These are phyloP conservation scores for Aleiodes sp. DNA, from an alignment of 1,140 invertebrate species.

Conservation along the genomic window DNA sequence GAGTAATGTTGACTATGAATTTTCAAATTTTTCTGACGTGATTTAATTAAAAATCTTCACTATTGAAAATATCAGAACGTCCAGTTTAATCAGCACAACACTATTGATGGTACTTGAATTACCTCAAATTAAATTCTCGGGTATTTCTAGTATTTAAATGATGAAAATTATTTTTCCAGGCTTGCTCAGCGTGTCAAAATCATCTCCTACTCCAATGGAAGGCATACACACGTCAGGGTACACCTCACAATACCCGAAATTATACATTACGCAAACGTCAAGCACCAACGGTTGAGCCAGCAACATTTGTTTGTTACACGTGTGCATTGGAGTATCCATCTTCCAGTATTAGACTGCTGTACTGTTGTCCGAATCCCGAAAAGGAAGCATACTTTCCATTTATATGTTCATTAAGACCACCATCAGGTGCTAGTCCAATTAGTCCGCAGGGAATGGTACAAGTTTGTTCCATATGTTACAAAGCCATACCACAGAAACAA, in stretches of 20 bases:
- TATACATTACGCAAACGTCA: conserved; percentile 82
- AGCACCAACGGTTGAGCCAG: conserved; percentile 71
- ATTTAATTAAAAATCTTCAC: no score
- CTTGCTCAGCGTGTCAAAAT: conserved; percentile 81
- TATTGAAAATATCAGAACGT: no score
- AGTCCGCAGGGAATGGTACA: conserved; percentile 84
- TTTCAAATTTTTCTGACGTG: no score
- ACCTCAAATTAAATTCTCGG: no score
- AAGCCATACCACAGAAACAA: conserved; percentile 83
- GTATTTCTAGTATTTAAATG: no score
- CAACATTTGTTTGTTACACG: conserved; percentile 88
- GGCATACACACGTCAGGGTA: conserved; percentile 69
- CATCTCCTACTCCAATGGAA: conserved; percentile 87
- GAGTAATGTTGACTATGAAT: no score
- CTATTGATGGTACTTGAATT: no score
- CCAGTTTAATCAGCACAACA: no score
- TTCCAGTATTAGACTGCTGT: conserved; percentile 80
- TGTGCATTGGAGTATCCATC: conserved; percentile 83
- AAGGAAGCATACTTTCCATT: conserved; percentile 89
- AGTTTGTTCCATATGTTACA: conserved; percentile 87
- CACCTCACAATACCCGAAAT: conserved; percentile 78
- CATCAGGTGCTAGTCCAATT: conserved; percentile 84
- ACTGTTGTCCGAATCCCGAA: conserved; percentile 84
- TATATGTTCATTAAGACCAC: conserved; percentile 80
- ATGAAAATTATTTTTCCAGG: conserved; percentile 59